Base-by-base conservation (phyloP, 2,797 vertebrate species). In the Antrozous pallidus region DNA sequence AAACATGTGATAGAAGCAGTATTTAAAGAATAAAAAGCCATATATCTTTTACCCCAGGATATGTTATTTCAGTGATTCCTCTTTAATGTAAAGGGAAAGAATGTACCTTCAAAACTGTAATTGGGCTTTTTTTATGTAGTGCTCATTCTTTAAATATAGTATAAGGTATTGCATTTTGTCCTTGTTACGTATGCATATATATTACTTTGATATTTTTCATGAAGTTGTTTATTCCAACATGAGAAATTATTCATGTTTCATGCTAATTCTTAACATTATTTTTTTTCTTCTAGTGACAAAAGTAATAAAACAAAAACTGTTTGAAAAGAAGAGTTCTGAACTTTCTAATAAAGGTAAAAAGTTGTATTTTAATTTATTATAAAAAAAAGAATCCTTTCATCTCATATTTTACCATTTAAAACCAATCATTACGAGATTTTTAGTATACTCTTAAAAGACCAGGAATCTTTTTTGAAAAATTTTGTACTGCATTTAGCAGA, bases 241-340 rank as follows among this genome's bases (percentile, higher is more conserved):
- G 36, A 85, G 71, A 87, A 85, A 65, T 91, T 92, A 79, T 71
- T 92, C 22, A 51, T 38, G 69, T 63, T 61, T 40, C 5, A 36
- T 79, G 3, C 86, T 82, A 95, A 82, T 87, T 95, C 31, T 75
- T 86, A 77, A 75, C 24, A 24, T 71, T 71, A 69, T 94, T 45
- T 97, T 96, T 96, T 97, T 69, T 92, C 73, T 86, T 82, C 95
- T 54, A 98, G 98, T 98, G 97, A 96, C 65, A 73, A 95, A 97
- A 95, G 96, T 95, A 96, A 86, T 86, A 91, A 89, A 97, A 88
- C 95, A 95, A 94, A 97, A 98, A 58, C 95, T 97, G 49, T 73
- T 97, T 74, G 94, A 97, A 93, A 97, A 80, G 91, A 97, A 88
- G 74, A 54, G 17, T 26, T 70, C 81, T 86, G 47, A 92, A 94